Evolutionary conservation across 2,888 invertebrate genomes (phyloP).

Genomic region (Limenitis camilla): DNA sequence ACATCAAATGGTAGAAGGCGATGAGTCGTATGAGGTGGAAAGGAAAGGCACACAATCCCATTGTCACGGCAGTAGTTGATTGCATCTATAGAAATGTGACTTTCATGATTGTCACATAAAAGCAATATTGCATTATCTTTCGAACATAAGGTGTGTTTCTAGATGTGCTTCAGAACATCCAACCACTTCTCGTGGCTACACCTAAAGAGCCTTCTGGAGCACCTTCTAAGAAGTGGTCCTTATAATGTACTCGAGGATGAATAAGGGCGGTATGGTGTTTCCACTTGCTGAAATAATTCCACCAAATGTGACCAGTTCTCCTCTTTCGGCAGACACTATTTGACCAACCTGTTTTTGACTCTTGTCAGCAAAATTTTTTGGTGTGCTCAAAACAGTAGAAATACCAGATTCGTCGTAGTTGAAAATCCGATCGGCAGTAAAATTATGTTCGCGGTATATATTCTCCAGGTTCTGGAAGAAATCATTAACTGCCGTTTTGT

Average conservation of each 20-base stretch:
- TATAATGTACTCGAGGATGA: conserved; percentile 30
- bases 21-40: conserved; percentile 24
- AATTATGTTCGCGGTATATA: background rate
- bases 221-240: conserved; percentile 25
- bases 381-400: conserved; percentile 9
- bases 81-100: too few relatives aligned
- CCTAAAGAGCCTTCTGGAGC: conserved; percentile 25
- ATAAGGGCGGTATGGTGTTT: conserved; percentile 37
- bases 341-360: conserved; percentile 33
- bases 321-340: conserved; percentile 36
- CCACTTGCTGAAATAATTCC: conserved; percentile 34
- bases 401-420: conserved; percentile 7
- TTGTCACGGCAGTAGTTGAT: too few relatives aligned
- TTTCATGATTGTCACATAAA: too few relatives aligned
- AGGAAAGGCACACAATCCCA: too few relatives aligned
- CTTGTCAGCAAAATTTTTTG: conserved; percentile 10
- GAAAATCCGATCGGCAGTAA: conserved; percentile 5
- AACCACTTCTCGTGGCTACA: conserved; percentile 22
- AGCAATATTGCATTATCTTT: too few relatives aligned
- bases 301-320: conserved; percentile 40
- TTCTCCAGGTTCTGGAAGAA: conserved; percentile 8
- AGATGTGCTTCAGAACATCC: too few relatives aligned
- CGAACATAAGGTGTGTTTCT: too few relatives aligned
- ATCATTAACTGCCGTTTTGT: conserved; percentile 29
- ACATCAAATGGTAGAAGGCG: conserved; percentile 19